Percentiles rank a stretch among this genome's conserved stretches.
These are phyloP conservation scores for Poeciliopsis turrubarensis DNA, from an alignment of 2,113 vertebrate genomes.

Conservation along the genomic window DNA sequence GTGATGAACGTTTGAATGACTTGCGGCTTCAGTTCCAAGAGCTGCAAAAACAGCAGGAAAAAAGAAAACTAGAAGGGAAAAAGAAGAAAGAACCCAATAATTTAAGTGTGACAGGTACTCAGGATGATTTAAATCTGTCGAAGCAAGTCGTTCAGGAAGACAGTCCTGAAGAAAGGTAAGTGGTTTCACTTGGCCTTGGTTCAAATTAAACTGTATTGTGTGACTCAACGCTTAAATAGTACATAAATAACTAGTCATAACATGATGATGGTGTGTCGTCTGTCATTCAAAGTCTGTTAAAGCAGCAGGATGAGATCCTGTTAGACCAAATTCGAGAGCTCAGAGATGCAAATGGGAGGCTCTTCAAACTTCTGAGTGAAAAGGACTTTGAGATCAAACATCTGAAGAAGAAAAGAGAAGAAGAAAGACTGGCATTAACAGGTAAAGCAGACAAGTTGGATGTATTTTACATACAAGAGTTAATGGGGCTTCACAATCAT, in stretches of 20 bases:
- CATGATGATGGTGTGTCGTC: not conserved
- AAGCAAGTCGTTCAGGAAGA: slow-evolving; percentile 42
- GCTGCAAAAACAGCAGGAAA: slow-evolving; percentile 88
- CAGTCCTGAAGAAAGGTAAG: slow-evolving; percentile 76
- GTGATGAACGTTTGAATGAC: slow-evolving; percentile 61
- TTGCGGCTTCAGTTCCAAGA: slow-evolving; percentile 86
- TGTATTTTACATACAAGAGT: no score
- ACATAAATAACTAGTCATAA: not conserved
- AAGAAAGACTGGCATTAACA: slow-evolving; percentile 83
- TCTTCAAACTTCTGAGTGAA: slow-evolving; percentile 88
- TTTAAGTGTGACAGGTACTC: not conserved
- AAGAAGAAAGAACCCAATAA: slow-evolving; percentile 67
- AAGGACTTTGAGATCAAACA: slow-evolving; percentile 92
- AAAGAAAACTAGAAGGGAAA: slow-evolving; percentile 75
- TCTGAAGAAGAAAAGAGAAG: slow-evolving; percentile 86
- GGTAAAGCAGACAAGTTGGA: slow-evolving; percentile 71
- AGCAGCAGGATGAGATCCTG: slow-evolving; percentile 77
- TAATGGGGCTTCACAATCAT: not conserved
- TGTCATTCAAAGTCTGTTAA: slow-evolving; percentile 42
- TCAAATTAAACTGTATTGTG: not conserved
- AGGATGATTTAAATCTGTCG: slow-evolving; percentile 73
- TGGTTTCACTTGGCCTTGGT: not conserved
- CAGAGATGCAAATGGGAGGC: slow-evolving; percentile 87
- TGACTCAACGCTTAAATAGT: no score
- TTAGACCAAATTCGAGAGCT: slow-evolving; percentile 83